Base-by-base conservation (phyloP, 2,797 vertebrate species). In the Coracias cyanogaster region DNA sequence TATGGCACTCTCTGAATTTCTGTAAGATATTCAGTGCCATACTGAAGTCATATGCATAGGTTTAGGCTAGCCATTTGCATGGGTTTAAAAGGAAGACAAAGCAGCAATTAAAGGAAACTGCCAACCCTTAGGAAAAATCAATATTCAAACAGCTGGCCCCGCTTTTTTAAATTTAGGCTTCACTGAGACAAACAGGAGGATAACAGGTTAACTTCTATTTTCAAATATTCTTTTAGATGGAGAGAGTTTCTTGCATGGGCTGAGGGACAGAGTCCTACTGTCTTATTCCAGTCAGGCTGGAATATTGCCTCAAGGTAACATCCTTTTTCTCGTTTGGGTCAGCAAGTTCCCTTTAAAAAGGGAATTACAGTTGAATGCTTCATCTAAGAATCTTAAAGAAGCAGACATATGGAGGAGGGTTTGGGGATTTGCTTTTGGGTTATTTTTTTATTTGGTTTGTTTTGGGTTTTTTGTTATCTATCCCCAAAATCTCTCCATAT, bases 271-370 rank as follows among this genome's bases (percentile, higher is more conserved):
- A 66, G 70, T 22, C 39, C 46, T 48, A 62, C 82, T 84, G 85
- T 93, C 71, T 87, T 48, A 39, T 9, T 94, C 18, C 41, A 78
- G 60, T 62, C 82, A 94, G 76, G 46, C 71, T 89, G 66, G 89
- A 93, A 91, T 12, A 86, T 8, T 87, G 86, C 90, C 92, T 89
- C 74, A 72, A 91, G 82, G 78, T 76, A 89, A 89, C 49, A 60
- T 11, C 60, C 57, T 17, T 33, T 48, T 45, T 43, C 43, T 31
- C 70, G 39, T 61, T 61, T 51, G 60, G 46, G 86, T 62, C 51
- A 82, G 62, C n/a, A 64, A 92, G 70, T 54, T 22, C 12, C 19
- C 65, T 74, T 93, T 71, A 4, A 52, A 87, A 80, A 61, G 18
- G 35, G 71, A 92, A 89, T 76, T 73, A 72, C 6, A 81, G 65